A percentile compares a stretch with the other conserved stretches of the same genome.
These are phyloP conservation scores for Eutolmus rufibarbis DNA, from an alignment of 2,888 invertebrate genomes.

Conservation along the genomic window DNA sequence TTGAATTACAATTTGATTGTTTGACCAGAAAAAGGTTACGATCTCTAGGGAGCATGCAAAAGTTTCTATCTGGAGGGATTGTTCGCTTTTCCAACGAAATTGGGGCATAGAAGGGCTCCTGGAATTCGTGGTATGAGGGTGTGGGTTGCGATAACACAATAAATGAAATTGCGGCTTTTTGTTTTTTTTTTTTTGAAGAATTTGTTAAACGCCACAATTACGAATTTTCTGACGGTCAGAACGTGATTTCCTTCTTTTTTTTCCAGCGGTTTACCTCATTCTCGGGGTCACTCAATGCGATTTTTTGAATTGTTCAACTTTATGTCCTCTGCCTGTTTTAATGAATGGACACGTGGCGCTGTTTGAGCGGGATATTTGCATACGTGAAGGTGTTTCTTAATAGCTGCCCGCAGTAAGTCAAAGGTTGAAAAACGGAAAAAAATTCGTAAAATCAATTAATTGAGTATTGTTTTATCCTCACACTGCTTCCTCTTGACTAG, in stretches of 20 bases:
- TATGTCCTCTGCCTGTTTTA: background rate
- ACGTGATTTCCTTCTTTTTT: background rate
- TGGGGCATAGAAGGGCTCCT: background rate
- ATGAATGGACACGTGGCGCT: background rate
- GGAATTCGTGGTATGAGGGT: background rate
- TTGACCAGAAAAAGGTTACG: slow-evolving; percentile 48
- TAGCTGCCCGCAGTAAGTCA: background rate
- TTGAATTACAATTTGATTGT: slow-evolving; percentile 52
- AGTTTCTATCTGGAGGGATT: slow-evolving; percentile 3
- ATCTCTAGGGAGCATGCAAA: slow-evolving; percentile 43
- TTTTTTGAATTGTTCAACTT: background rate
- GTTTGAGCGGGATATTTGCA: background rate
- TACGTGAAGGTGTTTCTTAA: background rate
- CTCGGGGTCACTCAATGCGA: background rate
- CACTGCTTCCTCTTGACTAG: background rate
- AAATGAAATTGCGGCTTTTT: slow-evolving; percentile 15
- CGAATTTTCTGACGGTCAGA: background rate
- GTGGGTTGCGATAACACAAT: slow-evolving; percentile 28
- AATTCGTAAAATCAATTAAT: background rate
- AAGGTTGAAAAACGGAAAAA: background rate
- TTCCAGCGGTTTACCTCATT: background rate
- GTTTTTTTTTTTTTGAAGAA: background rate
- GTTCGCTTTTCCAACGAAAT: background rate
- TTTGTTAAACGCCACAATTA: slow-evolving; percentile 20
- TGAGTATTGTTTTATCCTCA: background rate